Evolutionary conservation across 2,888 invertebrate genomes (phyloP), one percentile per base, ranked within the genome.

Genomic region (Sympetrum striolatum): DNA sequence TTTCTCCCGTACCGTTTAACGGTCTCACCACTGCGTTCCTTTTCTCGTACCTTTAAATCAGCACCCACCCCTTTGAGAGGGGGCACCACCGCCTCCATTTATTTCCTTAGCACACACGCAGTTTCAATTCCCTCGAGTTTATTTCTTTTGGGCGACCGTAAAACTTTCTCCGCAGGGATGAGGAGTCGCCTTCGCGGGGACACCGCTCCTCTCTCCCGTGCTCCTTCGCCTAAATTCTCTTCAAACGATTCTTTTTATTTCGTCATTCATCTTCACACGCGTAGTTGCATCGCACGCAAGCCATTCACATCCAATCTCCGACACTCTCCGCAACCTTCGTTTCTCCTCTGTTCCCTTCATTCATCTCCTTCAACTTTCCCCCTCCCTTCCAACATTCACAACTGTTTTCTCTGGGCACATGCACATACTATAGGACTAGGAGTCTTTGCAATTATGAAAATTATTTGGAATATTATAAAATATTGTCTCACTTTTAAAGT

Each of bases 131-230:
- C 82, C 82, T 60, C 37, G 22, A 60, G 86, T 86, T 86, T 86
- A 86, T 86, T 86, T 64, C 86, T 86, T 37, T 60, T 60, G 37
- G n/a, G 48, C 60, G 37, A 35, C 86, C 86, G 60, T 86, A 86
- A 86, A 86, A 86, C 86, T 86, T 60, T 86, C 60, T 37, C 60
- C 86, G 60, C 82, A n/a, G 44, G 44, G 44, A 44, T 44, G 44
- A 8, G 44, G 44, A 44, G 44, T 44, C 44, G 4, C 44, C 10
- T 8, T 44, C 44, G 10, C 44, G 44, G 44, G 44, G 44, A 44
- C 44, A 6, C 44, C 44, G 0, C 39, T 39, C 39, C 39, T 39
- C 39, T 39, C 39, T 39, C 39, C 39, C 39, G 39, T 39, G 39
- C 39, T 39, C 6, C 39, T 6, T 39, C 6, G 4, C 44, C 44